A percentile compares a stretch with the other conserved stretches of the same genome.
Conservation (phyloP, 2,888 invertebrate species). For the Meghimatium bilineatum region DNA sequence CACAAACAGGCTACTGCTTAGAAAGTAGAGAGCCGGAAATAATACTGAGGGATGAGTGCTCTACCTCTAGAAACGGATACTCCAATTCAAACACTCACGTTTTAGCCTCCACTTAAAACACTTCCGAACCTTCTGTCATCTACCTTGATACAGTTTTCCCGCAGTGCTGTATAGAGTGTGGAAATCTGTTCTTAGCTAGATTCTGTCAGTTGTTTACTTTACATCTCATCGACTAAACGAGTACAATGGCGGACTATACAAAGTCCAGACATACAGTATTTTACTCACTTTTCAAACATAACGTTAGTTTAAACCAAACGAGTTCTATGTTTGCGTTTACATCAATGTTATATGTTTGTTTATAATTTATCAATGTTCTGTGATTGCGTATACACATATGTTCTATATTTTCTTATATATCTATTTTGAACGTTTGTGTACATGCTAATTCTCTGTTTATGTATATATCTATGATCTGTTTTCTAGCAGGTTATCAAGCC, state of each 20-base stretch:
- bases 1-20: neutral
- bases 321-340: too few relatives aligned
- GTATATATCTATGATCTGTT: too few relatives aligned
- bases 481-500: too few relatives aligned
- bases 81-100: neutral
- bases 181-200: neutral
- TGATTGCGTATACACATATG: too few relatives aligned
- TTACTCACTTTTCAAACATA: too few relatives aligned
- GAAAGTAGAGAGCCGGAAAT: neutral
- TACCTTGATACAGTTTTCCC: neutral
- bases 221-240: neutral
- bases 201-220: neutral
- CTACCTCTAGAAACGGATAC: neutral
- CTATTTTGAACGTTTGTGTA: too few relatives aligned
- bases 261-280: neutral
- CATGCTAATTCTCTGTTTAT: too few relatives aligned
- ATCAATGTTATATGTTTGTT: too few relatives aligned
- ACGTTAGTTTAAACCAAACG: too few relatives aligned
- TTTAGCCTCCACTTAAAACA: neutral
- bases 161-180: neutral
- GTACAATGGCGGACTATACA: neutral
- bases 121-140: neutral
- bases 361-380: too few relatives aligned
- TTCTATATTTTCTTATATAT: too few relatives aligned
- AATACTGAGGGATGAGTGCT: neutral